Evolutionary conservation across 2,113 vertebrate genomes (phyloP).

Genomic region (Indicator maculatus): DNA sequence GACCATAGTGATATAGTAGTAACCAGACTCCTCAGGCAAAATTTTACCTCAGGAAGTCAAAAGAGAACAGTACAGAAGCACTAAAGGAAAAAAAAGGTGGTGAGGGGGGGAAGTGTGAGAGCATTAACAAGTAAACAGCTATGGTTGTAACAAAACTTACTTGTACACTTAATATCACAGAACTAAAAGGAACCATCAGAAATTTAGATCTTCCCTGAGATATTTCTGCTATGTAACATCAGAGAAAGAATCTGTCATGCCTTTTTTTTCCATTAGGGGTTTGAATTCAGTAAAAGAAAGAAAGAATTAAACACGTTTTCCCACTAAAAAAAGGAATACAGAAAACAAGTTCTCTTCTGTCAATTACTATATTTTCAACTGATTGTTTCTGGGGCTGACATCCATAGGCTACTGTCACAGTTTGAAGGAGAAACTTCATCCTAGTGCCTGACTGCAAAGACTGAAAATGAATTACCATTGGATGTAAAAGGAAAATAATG

Average conservation of each 20-base stretch:
- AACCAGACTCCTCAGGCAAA: neutral
- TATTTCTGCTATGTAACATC: neutral
- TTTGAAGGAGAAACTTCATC: too few relatives aligned
- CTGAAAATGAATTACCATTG: too few relatives aligned
- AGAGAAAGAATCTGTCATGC: neutral
- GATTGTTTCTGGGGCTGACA: conserved; percentile 48
- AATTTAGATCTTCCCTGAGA: neutral
- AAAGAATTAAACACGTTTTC: neutral
- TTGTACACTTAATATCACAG: rapidly evolving
- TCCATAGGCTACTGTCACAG: conserved; percentile 29
- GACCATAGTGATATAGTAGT: too few relatives aligned
- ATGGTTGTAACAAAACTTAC: neutral
- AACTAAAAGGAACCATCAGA: neutral
- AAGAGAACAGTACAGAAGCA: neutral
- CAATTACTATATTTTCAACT: conserved; percentile 44
- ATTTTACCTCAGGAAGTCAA: neutral
- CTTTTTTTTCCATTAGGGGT: neutral
- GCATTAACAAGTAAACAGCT: neutral
- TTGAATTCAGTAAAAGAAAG: neutral
- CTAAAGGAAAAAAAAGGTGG: neutral
- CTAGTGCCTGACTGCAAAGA: too few relatives aligned
- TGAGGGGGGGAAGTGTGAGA: neutral
- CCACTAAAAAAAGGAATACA: conserved; percentile 24
- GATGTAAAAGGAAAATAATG: too few relatives aligned
- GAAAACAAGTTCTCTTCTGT: conserved; percentile 17